phyloP scores from a whole-genome alignment of 2,113 vertebrate genomes.

The Bostrychus sinensis region DNA sequence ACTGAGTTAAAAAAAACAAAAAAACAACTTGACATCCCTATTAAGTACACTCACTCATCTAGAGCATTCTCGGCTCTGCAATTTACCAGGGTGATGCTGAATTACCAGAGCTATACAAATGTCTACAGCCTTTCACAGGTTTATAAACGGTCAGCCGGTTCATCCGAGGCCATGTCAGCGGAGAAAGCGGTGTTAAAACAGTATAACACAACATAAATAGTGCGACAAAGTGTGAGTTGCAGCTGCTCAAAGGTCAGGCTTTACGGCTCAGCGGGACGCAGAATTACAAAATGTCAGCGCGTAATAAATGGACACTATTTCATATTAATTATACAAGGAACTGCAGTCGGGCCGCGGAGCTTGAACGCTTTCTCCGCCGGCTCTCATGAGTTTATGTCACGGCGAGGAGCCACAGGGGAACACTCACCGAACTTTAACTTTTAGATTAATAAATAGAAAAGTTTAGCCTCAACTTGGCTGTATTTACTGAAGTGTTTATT shows the following conservation, averaged over 20 bases:
- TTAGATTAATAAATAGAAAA: neutral
- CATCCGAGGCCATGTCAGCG: neutral
- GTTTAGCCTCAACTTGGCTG: neutral
- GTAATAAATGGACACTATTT: constrained; percentile 17
- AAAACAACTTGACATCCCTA: neutral
- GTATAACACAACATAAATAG: constrained; percentile 4
- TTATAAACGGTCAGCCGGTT: neutral
- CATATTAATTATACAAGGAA: constrained; percentile 14
- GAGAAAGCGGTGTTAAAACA: neutral
- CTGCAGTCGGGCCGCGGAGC: neutral
- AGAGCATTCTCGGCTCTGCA: neutral
- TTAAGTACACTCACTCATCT: neutral
- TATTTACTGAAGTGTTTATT: neutral
- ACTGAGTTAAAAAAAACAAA: no score
- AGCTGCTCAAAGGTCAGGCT: constrained; percentile 16
- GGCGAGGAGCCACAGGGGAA: neutral
- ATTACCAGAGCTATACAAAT: neutral
- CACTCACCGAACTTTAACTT: neutral
- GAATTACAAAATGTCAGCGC: constrained; percentile 13
- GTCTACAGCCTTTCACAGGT: neutral
- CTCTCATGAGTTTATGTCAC: neutral
- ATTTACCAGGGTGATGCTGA: neutral
- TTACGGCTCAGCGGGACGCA: constrained; percentile 6
- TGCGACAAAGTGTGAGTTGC: neutral
- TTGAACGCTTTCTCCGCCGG: neutral